Evolutionary conservation across 64 coral and sea anemone species (phyloP).

Genomic region (Montipora sp.): DNA sequence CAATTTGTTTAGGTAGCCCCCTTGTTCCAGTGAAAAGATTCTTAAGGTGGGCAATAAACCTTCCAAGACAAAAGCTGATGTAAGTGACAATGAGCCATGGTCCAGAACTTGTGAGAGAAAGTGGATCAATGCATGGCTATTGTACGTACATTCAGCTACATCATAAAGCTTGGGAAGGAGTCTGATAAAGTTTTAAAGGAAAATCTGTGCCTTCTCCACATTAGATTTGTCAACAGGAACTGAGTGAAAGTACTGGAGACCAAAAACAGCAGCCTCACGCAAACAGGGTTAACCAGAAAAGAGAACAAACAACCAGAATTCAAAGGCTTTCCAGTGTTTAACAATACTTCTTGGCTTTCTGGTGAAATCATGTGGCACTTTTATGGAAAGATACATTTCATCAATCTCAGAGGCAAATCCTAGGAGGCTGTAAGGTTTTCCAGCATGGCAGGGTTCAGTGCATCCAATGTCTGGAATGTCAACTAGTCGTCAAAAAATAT

Average conservation of each 20-base stretch:
- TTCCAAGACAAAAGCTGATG: constrained; percentile 81
- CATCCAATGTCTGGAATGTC: too few species aligned
- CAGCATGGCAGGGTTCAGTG: not conserved
- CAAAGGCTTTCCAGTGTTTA: constrained; percentile 76
- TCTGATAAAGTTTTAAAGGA: constrained; percentile 27
- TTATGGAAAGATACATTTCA: constrained; percentile 35
- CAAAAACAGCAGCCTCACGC: not conserved
- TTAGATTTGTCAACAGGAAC: not conserved
- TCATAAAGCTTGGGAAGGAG: constrained; percentile 28
- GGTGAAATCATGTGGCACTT: constrained; percentile 64
- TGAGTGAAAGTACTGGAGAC: too few species aligned
- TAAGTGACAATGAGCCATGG: too few species aligned
- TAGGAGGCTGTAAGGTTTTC: constrained; percentile 19
- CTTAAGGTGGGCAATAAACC: constrained; percentile 64
- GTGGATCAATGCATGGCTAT: constrained; percentile 57
- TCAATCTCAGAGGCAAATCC: constrained; percentile 16
- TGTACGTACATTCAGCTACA: constrained; percentile 54
- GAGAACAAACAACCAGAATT: constrained; percentile 62
- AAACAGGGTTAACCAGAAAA: constrained; percentile 48
- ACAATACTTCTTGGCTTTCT: constrained; percentile 47
- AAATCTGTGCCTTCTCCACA: constrained; percentile 1
- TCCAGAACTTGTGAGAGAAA: constrained; percentile 66
- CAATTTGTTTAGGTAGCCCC: constrained; percentile 39
- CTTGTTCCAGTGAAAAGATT: constrained; percentile 38
- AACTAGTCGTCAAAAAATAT: too few species aligned